Conservation (phyloP, 2,888 invertebrate species). For the Acleris laterana region DNA sequence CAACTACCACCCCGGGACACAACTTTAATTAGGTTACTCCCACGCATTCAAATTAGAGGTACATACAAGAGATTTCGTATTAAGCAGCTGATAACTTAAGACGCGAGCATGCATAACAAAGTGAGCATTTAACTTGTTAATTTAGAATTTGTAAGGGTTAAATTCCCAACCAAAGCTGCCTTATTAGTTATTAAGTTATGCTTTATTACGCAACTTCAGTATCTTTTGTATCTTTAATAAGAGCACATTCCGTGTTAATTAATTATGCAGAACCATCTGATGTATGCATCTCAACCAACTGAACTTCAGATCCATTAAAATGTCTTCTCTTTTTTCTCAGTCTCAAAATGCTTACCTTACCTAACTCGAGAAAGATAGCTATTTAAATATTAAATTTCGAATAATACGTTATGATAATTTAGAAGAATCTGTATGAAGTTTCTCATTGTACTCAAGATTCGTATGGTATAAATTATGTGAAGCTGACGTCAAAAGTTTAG, state of each 20-base stretch:
- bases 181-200: no score
- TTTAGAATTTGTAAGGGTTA: no score
- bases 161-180: no score
- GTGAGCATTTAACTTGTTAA: not conserved
- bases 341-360: no score
- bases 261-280: slow-evolving; percentile 61
- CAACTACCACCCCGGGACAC: slow-evolving; percentile 59
- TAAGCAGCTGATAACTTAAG: slow-evolving; percentile 26
- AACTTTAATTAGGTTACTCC: slow-evolving; percentile 65
- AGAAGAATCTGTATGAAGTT: slow-evolving; percentile 2
- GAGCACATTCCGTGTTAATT: slow-evolving; percentile 51
- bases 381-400: no score
- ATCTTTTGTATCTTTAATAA: slow-evolving; percentile 44
- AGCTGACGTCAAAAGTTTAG: slow-evolving; percentile 61
- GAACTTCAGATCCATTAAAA: slow-evolving; percentile 18
- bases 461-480: slow-evolving; percentile 60
- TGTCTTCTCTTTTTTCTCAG: not conserved
- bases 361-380: no score
- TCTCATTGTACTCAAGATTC: slow-evolving; percentile 7
- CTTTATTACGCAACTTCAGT: not conserved
- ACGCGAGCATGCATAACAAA: slow-evolving; percentile 5
- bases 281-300: slow-evolving; percentile 49
- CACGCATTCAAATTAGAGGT: slow-evolving; percentile 45
- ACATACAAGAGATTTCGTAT: slow-evolving; percentile 45
- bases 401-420: not conserved